Conservation (phyloP, 2,113 vertebrate species). For the Trichechus manatus region DNA sequence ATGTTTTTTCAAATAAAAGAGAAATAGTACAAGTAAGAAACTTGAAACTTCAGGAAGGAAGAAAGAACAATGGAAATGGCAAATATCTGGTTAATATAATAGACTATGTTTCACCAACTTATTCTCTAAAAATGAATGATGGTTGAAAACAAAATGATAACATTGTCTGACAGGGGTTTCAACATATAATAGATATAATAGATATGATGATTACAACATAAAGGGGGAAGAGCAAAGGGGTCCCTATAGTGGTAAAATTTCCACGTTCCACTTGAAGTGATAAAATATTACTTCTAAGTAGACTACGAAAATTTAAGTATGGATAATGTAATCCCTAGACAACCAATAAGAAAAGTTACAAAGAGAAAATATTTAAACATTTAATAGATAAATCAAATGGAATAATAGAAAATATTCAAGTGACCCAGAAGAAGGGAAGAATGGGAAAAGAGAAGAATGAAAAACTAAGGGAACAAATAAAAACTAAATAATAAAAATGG, state of each 20-base stretch:
- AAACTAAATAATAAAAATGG: not conserved
- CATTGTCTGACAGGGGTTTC: not conserved
- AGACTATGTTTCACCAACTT: not conserved
- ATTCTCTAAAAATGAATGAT: constrained; percentile 32
- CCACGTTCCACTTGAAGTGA: not conserved
- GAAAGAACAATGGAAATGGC: not conserved
- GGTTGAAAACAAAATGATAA: not conserved
- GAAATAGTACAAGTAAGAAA: not conserved
- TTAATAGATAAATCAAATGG: not conserved
- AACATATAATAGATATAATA: not conserved
- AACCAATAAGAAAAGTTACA: not conserved
- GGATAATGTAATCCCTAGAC: not conserved
- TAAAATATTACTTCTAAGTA: not conserved
- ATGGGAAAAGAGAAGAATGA: not conserved
- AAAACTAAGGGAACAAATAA: not conserved
- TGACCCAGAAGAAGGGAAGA: not conserved
- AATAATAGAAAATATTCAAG: constrained; percentile 16
- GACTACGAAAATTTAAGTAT: not conserved
- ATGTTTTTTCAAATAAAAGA: not conserved
- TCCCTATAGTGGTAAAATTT: not conserved
- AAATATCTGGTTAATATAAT: not conserved
- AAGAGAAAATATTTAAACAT: constrained; percentile 11
- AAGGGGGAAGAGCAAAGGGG: not conserved
- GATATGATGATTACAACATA: not conserved
- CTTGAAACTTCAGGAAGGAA: not conserved